Conservation (phyloP, 2,888 invertebrate genomes). For the Cistogaster globosa region DNA sequence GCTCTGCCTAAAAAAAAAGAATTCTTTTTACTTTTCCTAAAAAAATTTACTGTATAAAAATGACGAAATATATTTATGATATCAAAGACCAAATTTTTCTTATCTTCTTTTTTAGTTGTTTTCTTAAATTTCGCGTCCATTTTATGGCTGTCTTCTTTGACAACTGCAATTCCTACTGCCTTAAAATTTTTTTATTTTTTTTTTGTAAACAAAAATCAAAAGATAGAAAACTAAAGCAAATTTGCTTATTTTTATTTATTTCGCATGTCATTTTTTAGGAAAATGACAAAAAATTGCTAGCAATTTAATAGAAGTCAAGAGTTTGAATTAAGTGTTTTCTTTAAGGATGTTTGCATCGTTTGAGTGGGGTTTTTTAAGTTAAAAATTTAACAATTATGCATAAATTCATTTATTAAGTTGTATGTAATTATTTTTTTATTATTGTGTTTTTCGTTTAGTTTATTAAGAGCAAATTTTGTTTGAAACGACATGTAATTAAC, state of each 20-base stretch:
- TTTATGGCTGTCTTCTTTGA: slow-evolving; percentile 19
- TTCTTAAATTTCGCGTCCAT: neutral
- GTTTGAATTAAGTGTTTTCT: slow-evolving; percentile 50
- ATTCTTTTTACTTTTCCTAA: no score
- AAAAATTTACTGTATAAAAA: no score
- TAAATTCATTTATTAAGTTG: neutral
- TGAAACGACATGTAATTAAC: no score
- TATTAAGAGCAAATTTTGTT: no score
- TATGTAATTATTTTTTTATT: neutral
- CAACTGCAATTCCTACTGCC: slow-evolving; percentile 57
- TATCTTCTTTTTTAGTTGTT: slow-evolving; percentile 5
- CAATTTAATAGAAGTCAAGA: slow-evolving; percentile 63
- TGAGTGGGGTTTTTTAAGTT: neutral
- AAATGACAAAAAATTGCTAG: slow-evolving; percentile 46
- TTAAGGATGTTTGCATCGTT: slow-evolving; percentile 14
- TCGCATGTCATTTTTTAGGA: neutral
- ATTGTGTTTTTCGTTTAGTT: no score
- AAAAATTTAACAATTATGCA: slow-evolving; percentile 21
- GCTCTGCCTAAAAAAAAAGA: no score
- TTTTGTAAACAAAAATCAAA: slow-evolving; percentile 2
- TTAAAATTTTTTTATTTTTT: slow-evolving; percentile 35
- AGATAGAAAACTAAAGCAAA: slow-evolving; percentile 35
- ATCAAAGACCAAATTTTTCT: slow-evolving; percentile 23
- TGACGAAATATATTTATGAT: slow-evolving; percentile 5
- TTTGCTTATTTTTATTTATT: neutral